These are phyloP conservation scores for Panopea generosa DNA, from an alignment of 2,888 invertebrate genomes.

Conservation along the genomic window DNA sequence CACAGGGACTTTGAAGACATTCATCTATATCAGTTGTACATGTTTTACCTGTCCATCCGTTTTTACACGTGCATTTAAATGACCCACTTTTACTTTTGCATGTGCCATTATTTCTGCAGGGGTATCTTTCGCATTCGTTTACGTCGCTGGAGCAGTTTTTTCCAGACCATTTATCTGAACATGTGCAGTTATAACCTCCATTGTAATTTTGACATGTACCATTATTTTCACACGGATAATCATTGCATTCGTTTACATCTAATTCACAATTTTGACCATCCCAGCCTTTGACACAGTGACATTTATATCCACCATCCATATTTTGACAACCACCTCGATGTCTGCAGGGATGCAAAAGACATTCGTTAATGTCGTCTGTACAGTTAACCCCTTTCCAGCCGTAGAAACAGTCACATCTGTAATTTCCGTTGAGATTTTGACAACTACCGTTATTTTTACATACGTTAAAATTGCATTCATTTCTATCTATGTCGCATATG, in stretches of 20 bases:
- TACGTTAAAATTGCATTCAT: constrained; percentile 26
- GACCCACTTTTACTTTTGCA: constrained; percentile 31
- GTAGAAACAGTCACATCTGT: neutral
- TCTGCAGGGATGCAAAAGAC: neutral
- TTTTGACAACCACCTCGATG: constrained; percentile 28
- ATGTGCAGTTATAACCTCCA: constrained; percentile 32
- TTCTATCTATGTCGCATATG: constrained; percentile 19
- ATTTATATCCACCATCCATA: constrained; percentile 22
- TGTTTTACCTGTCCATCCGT: constrained; percentile 1
- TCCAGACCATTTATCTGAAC: constrained; percentile 17
- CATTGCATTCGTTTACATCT: constrained; percentile 41
- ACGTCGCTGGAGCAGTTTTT: constrained; percentile 22
- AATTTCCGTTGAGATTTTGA: neutral
- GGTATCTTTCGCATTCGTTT: constrained; percentile 29
- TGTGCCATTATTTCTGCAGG: constrained; percentile 23
- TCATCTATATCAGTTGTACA: constrained; percentile 21
- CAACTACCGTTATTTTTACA: constrained; percentile 6
- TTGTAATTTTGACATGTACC: constrained; percentile 28
- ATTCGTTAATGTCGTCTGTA: constrained; percentile 1
- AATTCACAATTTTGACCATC: constrained; percentile 21
- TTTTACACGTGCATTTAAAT: neutral
- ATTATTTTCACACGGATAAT: neutral
- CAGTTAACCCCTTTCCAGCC: constrained; percentile 10
- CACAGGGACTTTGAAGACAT: constrained; percentile 6
- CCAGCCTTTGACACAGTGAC: constrained; percentile 23